Percentiles rank a stretch among this genome's conserved stretches.
phyloP scores from a whole-genome alignment of 1,140 invertebrate species.

The Cyclargus thomasi region DNA sequence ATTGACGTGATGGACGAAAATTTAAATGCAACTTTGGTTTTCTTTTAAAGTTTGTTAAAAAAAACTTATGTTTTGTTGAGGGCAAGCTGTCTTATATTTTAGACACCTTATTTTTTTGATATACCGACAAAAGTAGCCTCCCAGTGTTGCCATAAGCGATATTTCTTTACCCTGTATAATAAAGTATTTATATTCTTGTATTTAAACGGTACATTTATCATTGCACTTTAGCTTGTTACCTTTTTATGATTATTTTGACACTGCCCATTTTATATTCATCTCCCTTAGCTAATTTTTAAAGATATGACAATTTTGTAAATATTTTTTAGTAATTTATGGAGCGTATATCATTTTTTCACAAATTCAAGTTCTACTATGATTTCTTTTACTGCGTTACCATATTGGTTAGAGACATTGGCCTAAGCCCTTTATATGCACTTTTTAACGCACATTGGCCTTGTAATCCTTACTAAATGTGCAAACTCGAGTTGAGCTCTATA shows the following conservation, averaged over 20 bases:
- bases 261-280: slow-evolving; percentile 5
- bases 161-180: neutral
- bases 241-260: slow-evolving; percentile 9
- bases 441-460: no score
- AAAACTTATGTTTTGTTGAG: neutral
- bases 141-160: slow-evolving; percentile 1
- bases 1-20: neutral
- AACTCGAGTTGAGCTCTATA: no score
- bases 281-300: slow-evolving; percentile 3
- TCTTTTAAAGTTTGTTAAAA: neutral
- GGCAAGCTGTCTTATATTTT: neutral
- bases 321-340: slow-evolving; percentile 1
- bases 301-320: slow-evolving; percentile 15
- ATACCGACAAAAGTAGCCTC: slow-evolving; percentile 45
- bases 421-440: no score
- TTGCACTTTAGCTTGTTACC: slow-evolving; percentile 4
- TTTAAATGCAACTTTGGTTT: neutral
- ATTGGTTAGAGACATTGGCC: neutral
- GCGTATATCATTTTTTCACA: neutral
- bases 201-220: neutral
- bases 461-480: no score
- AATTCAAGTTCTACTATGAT: neutral
- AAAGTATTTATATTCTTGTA: neutral
- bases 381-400: neutral
- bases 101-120: neutral